Conservation (phyloP, 2,113 vertebrate genomes). For the Electrona antarctica region DNA sequence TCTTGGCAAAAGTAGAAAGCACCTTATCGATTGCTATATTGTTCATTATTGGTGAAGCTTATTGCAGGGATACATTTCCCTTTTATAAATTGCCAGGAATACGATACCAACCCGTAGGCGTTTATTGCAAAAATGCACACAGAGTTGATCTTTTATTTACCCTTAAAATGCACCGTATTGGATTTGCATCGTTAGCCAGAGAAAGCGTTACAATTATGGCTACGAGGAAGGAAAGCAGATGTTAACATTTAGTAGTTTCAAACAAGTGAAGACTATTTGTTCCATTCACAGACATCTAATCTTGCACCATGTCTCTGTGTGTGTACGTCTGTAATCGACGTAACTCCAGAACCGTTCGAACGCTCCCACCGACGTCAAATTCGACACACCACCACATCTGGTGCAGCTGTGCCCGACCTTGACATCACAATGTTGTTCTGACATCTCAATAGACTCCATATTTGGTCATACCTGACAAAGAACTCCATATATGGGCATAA, state of each 20-base stretch:
- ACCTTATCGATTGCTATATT: conserved; percentile 15
- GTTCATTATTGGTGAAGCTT: conserved; percentile 3
- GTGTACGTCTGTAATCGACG: too few relatives aligned
- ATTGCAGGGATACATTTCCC: neutral
- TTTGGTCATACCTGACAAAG: too few relatives aligned
- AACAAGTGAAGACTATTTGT: neutral
- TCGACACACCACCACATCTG: too few relatives aligned
- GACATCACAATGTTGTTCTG: too few relatives aligned
- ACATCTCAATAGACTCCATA: too few relatives aligned
- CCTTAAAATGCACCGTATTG: neutral
- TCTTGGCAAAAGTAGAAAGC: neutral
- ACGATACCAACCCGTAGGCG: conserved; percentile 5
- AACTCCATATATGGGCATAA: too few relatives aligned
- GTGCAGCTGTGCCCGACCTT: too few relatives aligned
- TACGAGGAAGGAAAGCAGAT: neutral
- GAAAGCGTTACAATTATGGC: neutral
- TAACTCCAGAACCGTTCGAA: too few relatives aligned
- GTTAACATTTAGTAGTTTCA: neutral
- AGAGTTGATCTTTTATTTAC: neutral
- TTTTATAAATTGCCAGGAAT: neutral
- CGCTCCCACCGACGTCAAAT: too few relatives aligned
- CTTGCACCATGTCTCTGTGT: neutral
- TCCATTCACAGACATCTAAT: conserved; percentile 7
- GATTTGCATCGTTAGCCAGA: conserved; percentile 12
- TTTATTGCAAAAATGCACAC: conserved; percentile 15